phyloP scores from a whole-genome alignment of 2,113 vertebrate species.

The Semicossyphus pulcher region DNA sequence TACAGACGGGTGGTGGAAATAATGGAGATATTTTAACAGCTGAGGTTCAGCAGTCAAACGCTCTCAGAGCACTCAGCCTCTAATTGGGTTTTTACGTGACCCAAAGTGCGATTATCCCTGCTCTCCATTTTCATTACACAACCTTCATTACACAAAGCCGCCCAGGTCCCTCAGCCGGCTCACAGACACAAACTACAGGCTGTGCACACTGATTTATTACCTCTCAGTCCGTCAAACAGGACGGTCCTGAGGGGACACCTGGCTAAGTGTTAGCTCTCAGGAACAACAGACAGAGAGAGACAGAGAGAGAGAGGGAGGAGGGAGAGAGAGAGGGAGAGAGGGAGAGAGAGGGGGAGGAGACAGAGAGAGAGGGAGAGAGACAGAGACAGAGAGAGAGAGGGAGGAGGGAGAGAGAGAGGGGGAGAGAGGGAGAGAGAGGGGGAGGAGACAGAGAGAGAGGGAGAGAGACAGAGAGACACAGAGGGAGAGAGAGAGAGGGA shows the following conservation, averaged over 20 bases:
- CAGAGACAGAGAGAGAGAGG: no score
- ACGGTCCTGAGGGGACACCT: constrained; percentile 16
- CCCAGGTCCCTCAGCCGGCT: constrained; percentile 20
- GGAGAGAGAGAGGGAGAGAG: not conserved
- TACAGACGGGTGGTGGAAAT: constrained; percentile 11
- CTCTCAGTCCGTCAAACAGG: constrained; percentile 48
- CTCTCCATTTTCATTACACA: constrained; percentile 66
- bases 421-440: no score
- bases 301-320: not conserved
- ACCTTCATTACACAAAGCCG: constrained; percentile 44
- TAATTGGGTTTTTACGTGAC: constrained; percentile 64
- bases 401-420: no score
- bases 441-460: no score
- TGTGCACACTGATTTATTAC: constrained; percentile 48
- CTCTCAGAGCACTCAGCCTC: constrained; percentile 26
- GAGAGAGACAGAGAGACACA: no score
- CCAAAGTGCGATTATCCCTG: constrained; percentile 59
- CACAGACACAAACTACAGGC: constrained; percentile 25
- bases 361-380: no score
- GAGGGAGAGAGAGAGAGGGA: no score
- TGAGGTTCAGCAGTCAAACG: constrained; percentile 22
- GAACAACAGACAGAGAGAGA: not conserved
- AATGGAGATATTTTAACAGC: constrained; percentile 32
- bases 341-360: not conserved
- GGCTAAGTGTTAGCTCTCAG: constrained; percentile 5